Evolutionary conservation across 2,113 vertebrate species (phyloP).

Genomic region (Xiphophorus maculatus): DNA sequence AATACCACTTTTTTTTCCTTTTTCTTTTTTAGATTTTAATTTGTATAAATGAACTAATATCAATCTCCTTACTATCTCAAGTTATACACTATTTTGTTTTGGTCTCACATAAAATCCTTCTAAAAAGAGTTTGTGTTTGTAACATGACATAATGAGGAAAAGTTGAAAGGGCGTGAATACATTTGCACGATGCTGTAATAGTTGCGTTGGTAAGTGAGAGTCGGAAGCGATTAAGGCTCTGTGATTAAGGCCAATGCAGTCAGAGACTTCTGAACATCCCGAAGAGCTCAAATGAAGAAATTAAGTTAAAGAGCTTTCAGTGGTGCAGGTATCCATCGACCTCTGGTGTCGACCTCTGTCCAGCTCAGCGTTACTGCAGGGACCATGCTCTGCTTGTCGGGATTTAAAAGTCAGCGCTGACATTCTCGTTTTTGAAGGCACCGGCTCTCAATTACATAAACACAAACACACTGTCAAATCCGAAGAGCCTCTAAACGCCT

Average conservation of each 20-base stretch:
- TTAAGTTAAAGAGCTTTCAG: constrained; percentile 68
- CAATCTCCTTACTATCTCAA: too few relatives aligned
- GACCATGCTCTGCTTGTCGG: background rate
- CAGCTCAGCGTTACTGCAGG: constrained; percentile 4
- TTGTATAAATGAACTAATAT: too few relatives aligned
- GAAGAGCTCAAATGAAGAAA: constrained; percentile 63
- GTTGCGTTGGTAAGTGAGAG: constrained; percentile 9
- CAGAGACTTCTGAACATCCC: constrained; percentile 15
- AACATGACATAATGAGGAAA: too few relatives aligned
- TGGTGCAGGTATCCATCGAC: constrained; percentile 54
- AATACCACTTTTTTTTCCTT: too few relatives aligned
- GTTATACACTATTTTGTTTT: too few relatives aligned
- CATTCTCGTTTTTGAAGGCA: background rate
- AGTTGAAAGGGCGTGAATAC: too few relatives aligned
- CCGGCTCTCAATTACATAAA: background rate
- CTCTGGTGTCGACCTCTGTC: constrained; percentile 27
- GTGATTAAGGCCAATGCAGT: constrained; percentile 41
- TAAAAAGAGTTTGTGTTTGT: too few relatives aligned
- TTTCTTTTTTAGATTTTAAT: too few relatives aligned
- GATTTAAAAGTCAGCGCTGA: background rate
- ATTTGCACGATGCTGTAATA: too few relatives aligned
- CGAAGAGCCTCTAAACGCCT: background rate
- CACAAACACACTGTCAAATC: background rate
- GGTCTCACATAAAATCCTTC: too few relatives aligned
- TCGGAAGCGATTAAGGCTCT: constrained; percentile 17